These are phyloP conservation scores for Dorcus parallelipipedus DNA, from an alignment of 2,888 invertebrate species.

Conservation along the genomic window DNA sequence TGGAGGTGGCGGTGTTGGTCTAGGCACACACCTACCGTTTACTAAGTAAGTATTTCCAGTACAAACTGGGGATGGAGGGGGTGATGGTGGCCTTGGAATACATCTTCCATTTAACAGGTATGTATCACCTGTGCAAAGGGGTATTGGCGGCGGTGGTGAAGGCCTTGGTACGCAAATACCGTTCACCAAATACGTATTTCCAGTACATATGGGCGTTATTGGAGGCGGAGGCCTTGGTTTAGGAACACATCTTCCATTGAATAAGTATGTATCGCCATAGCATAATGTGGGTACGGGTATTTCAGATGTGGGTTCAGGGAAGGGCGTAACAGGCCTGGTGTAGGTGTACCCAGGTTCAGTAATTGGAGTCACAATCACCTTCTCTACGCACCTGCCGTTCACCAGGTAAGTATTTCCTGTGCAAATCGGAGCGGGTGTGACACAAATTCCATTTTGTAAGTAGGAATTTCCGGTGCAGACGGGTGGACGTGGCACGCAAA, in stretches of 20 bases:
- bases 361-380: background rate
- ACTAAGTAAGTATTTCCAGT: background rate
- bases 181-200: slow-evolving; percentile 16
- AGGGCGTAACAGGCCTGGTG: background rate
- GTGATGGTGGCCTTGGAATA: background rate
- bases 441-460: background rate
- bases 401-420: slow-evolving; percentile 1
- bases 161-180: slow-evolving; percentile 18
- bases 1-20: slow-evolving; percentile 4
- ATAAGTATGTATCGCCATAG: background rate
- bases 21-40: slow-evolving; percentile 13
- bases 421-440: background rate
- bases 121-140: background rate
- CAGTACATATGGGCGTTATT: background rate
- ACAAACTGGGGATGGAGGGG: slow-evolving; percentile 1
- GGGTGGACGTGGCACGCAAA: slow-evolving; percentile 3
- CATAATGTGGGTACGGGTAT: background rate
- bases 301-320: background rate
- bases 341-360: background rate
- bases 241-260: slow-evolving; percentile 5
- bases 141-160: slow-evolving; percentile 9
- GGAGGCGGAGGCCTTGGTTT: background rate
- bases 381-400: slow-evolving; percentile 1
- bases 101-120: slow-evolving; percentile 7
- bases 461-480: background rate